Evolutionary conservation across 2,888 invertebrate genomes (phyloP), one percentile per base, ranked within the genome.

Genomic region (Brassicogethes aeneus): DNA sequence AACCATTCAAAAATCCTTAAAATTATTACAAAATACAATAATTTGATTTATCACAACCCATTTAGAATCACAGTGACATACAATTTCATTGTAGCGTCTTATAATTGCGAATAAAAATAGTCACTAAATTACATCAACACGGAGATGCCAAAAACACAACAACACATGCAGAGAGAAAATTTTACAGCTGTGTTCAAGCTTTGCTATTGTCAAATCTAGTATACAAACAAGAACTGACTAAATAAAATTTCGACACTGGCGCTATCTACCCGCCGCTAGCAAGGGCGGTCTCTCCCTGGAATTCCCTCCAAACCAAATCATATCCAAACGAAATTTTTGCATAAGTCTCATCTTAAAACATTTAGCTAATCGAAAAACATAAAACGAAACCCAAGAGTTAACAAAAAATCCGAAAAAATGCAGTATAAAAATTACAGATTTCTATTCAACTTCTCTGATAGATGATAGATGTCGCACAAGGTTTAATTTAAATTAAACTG

Each of bases 31-130:
- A 46, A 39, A 45, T 44, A 43, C 40, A 42, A 36, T 36, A 17
- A 30, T 45, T 42, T 43, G 42, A 43, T 46, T 43, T 48, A 51
- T 53, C 51, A 53, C 53, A 53, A 53, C 49, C 41, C 46, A 37
- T 41, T 32, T 39, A 42, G 47, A 38, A 53, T 53, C 53, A 53
- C 53, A 53, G 51, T 41, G 46, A 37, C 43, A 17, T 37, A 42
- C 46, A 44, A 40, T 41, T 38, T 44, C 51, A 51, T 50, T 41
- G 45, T 52, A 40, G 23, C 10, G 23, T 23, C 23, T 7, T 23
- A 7, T 23, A 23, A 23, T 10, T 23, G 10, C 5, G 23, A 23
- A 23, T 23, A 7, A 23, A 5, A 7, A 23, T 7, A 23, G 5
- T 7, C 23, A 10, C 23, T 13, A 36, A 29, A 33, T 30, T 16